Evolutionary conservation across 2,888 invertebrate species (phyloP).

Genomic region (Leptura quadrifasciata): DNA sequence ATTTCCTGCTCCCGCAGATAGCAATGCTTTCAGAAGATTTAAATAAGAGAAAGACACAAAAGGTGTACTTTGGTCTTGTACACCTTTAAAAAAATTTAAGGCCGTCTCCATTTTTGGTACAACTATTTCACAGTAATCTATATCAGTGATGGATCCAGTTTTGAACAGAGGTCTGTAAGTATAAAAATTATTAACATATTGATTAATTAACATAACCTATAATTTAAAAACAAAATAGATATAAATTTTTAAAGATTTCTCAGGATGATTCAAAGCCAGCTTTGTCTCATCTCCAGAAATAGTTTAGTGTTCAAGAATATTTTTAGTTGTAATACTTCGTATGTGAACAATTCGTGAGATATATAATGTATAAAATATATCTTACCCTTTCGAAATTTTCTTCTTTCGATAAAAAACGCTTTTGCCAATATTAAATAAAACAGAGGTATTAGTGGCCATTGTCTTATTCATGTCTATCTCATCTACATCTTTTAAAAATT

Average conservation of each 20-base stretch:
- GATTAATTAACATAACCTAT: too few species aligned
- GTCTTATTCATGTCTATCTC: conserved; percentile 57
- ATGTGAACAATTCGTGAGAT: too few species aligned
- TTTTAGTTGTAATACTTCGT: too few species aligned
- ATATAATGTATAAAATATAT: background rate
- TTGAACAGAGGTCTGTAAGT: conserved; percentile 26
- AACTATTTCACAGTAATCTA: conserved; percentile 60
- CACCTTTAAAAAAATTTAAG: conserved; percentile 49
- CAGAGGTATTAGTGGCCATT: conserved; percentile 57
- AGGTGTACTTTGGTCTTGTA: conserved; percentile 44
- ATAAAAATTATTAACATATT: background rate
- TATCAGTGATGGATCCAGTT: conserved; percentile 43
- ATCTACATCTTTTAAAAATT: conserved; percentile 57
- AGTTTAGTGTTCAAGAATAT: too few species aligned
- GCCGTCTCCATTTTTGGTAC: conserved; percentile 60
- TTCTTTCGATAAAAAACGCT: conserved; percentile 56
- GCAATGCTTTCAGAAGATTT: conserved; percentile 43
- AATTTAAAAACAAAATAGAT: too few species aligned
- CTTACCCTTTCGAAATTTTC: conserved; percentile 55
- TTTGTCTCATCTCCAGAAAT: too few species aligned
- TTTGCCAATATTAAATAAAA: conserved; percentile 60
- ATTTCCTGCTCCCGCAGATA: background rate
- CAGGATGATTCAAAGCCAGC: too few species aligned
- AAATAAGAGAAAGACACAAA: conserved; percentile 48
- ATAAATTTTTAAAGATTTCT: too few species aligned